phyloP scores from a whole-genome alignment of 2,888 invertebrate species.

The Nomada fucata region DNA sequence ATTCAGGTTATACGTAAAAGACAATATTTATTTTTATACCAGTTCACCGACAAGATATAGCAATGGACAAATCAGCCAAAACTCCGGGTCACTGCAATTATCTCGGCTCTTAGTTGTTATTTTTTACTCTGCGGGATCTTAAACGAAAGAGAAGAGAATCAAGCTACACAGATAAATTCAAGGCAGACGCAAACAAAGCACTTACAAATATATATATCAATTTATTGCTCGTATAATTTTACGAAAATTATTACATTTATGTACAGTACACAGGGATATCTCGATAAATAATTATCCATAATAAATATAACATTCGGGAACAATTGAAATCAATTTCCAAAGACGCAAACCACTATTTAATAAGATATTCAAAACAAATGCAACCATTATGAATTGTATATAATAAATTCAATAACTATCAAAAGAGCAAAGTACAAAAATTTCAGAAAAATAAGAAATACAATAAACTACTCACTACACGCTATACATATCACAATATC shows the following conservation, averaged over 20 bases:
- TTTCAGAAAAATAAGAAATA: neutral
- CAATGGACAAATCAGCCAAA: too few species aligned
- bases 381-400: neutral
- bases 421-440: neutral
- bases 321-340: neutral
- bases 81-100: too few species aligned
- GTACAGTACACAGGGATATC: slow-evolving; percentile 1
- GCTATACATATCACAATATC: neutral
- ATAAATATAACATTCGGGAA: neutral
- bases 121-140: too few species aligned
- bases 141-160: too few species aligned
- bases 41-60: too few species aligned
- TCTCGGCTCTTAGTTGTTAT: too few species aligned
- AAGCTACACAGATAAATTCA: too few species aligned
- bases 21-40: too few species aligned
- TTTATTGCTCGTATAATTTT: slow-evolving; percentile 33
- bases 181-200: too few species aligned
- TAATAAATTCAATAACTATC: neutral
- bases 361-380: neutral
- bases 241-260: slow-evolving; percentile 10
- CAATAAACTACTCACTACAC: neutral
- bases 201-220: slow-evolving; percentile 17
- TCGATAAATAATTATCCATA: neutral
- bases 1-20: too few species aligned
- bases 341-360: slow-evolving; percentile 4